Evolutionary conservation across 2,113 vertebrate genomes (phyloP).

Genomic region (Mastomys natalensis): DNA sequence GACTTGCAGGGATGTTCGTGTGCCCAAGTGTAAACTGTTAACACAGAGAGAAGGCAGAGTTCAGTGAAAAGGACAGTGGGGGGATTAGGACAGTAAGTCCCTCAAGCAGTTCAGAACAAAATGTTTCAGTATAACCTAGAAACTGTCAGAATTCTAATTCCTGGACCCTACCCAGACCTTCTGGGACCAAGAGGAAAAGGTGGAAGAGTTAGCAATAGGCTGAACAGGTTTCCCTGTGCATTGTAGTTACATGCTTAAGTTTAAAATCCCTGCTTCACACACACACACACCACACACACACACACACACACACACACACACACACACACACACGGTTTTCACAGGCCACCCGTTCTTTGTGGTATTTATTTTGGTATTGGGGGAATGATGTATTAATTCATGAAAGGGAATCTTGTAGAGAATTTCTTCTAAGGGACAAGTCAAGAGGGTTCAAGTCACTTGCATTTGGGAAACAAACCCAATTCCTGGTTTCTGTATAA

Average conservation of each 20-base stretch:
- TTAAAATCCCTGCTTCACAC: neutral
- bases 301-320: neutral
- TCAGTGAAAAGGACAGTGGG: neutral
- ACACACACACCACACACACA: neutral
- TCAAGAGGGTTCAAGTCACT: neutral
- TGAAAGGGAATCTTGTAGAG: neutral
- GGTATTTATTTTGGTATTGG: neutral
- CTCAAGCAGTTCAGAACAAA: neutral
- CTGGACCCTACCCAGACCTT: neutral
- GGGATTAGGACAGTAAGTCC: neutral
- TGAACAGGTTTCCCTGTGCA: neutral
- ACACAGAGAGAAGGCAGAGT: neutral
- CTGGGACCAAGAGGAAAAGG: neutral
- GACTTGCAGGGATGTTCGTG: neutral
- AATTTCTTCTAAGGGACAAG: slow-evolving; percentile 42
- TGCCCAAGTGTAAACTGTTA: neutral
- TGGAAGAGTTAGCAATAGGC: neutral
- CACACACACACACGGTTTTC: neutral
- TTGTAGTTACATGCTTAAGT: neutral
- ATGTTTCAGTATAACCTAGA: neutral
- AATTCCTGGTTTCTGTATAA: slow-evolving; percentile 14
- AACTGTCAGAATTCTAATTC: slow-evolving; percentile 9
- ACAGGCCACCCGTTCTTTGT: neutral
- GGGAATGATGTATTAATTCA: neutral
- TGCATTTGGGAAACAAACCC: slow-evolving; percentile 53